Base-by-base conservation (phyloP, 2,888 invertebrate species). In the Melieria crassipennis region DNA sequence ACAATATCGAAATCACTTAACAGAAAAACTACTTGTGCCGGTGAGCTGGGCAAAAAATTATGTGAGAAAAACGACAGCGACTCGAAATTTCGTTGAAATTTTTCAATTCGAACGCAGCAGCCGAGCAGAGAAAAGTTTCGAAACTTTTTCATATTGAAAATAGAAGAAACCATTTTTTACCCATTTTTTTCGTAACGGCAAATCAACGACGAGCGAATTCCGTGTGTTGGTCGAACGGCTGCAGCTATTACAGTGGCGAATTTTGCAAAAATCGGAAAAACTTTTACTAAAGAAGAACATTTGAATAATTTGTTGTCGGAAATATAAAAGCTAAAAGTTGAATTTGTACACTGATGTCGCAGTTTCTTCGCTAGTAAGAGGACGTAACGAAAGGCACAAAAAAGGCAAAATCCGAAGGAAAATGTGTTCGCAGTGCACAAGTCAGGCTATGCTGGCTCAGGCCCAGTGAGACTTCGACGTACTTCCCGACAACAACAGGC, bases 1-100 rank as follows among this genome's bases (percentile, higher is more conserved):
- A 57, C 46, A 43, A 45, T 50, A 30, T 30, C 30, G 30, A 58
- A 62, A 72, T 65, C 56, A 75, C 65, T 74, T 73, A 68, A 65
- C 56, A 68, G 16, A 45, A 76, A 74, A 78, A 70, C 72, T 73
- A 76, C 76, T 77, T 72, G 69, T 11, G 69, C 16, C 46, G 56
- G 48, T 63, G 46, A 68, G 66, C 30, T 30, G 30, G 30, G 30
- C 30, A 30, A 30, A 30, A 30, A 30, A 2, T 30, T 30, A 30
- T 69, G 4, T 48, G 58, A 9, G 13, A 55, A 64, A 63, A 58
- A 6, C 5, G 16, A 65, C 65, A 65, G 56, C 48, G 48, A 50
- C 48, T 11, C 16, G 66, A 65, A 66, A 63, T 62, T 60, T 66
- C 52, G 65, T 50, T 65, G 1, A 68, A 69, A 45, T 56, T 73